Base-by-base conservation (phyloP, 2,113 vertebrate species). In the Leucosticte australis region DNA sequence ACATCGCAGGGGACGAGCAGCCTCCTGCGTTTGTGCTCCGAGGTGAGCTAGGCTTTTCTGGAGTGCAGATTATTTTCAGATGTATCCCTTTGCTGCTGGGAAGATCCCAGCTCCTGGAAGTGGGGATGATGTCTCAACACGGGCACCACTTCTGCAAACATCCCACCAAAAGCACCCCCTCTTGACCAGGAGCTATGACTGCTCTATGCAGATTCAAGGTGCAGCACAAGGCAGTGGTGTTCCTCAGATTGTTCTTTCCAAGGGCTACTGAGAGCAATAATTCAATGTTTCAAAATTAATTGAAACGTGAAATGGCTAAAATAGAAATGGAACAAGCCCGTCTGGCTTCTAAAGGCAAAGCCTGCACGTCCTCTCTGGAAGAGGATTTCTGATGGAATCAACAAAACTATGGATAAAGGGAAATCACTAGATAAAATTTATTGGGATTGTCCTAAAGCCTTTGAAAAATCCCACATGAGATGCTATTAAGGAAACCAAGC, bases 381-480 rank as follows among this genome's bases (percentile, higher is more conserved):
- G 65, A 89, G 60, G 70, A 63, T 84, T 93, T 94, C 86, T 86
- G 56, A 75, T 74, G 65, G 79, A 92, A 92, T 71, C 92, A 95
- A 78, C 85, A 74, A 74, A 94, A 87, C 83, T 90, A 90, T 42
- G 69, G 90, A 86, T 90, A 92, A 92, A 94, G 90, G 80, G 73
- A 92, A 94, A 92, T 87, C 90, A 92, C 88, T 30, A 83, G 88
- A 62, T 84, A 55, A 64, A 94, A 93, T 92, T 88, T 81, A 78
- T 57, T 87, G 8, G 69, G 92, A 92, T 94, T 95, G 90, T 90
- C 92, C 85, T 78, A 94, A 90, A 94, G 92, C 71, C 83, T 96
- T 86, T 86, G 68, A 92, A 87, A 95, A 96, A 93, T 64, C 90
- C 83, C 90, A 78, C 83, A 81, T 50, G 84, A 96, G 92, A 91